These are phyloP conservation scores for Myrmecophaga tridactyla DNA, from an alignment of 2,113 vertebrate genomes.

Conservation along the genomic window DNA sequence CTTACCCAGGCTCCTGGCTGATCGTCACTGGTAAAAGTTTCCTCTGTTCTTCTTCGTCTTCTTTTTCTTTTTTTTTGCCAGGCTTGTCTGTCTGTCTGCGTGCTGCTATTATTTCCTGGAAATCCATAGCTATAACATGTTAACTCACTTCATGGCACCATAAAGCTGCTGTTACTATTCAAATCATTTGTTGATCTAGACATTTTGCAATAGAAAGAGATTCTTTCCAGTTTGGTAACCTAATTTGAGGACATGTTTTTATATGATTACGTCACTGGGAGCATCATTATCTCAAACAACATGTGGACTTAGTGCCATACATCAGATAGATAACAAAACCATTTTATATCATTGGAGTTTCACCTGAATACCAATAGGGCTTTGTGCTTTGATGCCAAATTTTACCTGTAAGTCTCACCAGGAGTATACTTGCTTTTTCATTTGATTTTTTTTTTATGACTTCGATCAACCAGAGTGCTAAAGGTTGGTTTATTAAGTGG, in stretches of 20 bases:
- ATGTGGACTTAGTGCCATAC: background rate
- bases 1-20: background rate
- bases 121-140: conserved; percentile 50
- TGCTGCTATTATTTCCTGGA: conserved; percentile 48
- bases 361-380: background rate
- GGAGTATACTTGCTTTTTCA: background rate
- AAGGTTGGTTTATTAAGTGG: background rate
- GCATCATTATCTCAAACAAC: conserved; percentile 59
- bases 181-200: background rate
- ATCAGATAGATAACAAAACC: background rate
- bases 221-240: conserved; percentile 41
- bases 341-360: background rate
- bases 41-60: background rate
- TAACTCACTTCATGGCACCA: conserved; percentile 53
- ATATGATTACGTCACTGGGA: conserved; percentile 30
- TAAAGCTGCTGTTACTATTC: conserved; percentile 54
- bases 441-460: background rate
- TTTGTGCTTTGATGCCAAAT: background rate
- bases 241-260: conserved; percentile 50
- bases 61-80: background rate
- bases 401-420: background rate
- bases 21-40: background rate
- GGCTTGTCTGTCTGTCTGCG: conserved; percentile 24
- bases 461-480: background rate
- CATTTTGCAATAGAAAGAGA: conserved; percentile 18